phyloP scores from a whole-genome alignment of 2,113 vertebrate genomes.

The Rousettus leschenaultii region DNA sequence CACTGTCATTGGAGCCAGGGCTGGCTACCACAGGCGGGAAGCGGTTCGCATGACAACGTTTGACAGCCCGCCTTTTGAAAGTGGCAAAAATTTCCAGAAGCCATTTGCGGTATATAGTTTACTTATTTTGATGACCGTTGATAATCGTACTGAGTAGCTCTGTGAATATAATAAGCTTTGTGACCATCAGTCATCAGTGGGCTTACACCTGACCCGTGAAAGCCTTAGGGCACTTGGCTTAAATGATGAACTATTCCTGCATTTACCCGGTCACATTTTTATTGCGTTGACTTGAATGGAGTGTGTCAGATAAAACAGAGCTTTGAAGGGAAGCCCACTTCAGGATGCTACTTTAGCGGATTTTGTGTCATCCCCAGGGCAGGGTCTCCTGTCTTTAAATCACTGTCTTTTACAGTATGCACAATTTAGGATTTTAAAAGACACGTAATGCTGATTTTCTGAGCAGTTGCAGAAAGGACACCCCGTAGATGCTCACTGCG shows the following conservation, averaged over 20 bases:
- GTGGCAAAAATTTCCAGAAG: neutral
- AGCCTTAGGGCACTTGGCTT: neutral
- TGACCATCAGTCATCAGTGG: rapidly evolving
- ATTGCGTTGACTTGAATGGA: neutral
- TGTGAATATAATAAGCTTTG: neutral
- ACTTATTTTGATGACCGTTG: too few species aligned
- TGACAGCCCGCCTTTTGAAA: neutral
- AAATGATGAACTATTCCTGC: rapidly evolving
- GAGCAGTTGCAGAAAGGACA: neutral
- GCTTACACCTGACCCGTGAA: rapidly evolving
- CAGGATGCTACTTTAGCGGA: neutral
- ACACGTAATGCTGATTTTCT: rapidly evolving
- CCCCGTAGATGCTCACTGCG: rapidly evolving
- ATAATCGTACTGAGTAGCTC: neutral
- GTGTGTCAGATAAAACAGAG: neutral
- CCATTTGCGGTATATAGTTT: neutral
- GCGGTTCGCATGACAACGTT: rapidly evolving
- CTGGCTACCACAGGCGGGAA: neutral
- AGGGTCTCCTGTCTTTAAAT: neutral
- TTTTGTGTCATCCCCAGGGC: neutral
- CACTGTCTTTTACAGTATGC: neutral
- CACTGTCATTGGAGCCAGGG: conserved; percentile 53
- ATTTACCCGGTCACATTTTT: neutral
- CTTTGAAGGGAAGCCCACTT: neutral
- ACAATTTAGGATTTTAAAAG: neutral